Evolutionary conservation across 2,797 vertebrate genomes (phyloP).

Genomic region (Darevskia nairensis): DNA sequence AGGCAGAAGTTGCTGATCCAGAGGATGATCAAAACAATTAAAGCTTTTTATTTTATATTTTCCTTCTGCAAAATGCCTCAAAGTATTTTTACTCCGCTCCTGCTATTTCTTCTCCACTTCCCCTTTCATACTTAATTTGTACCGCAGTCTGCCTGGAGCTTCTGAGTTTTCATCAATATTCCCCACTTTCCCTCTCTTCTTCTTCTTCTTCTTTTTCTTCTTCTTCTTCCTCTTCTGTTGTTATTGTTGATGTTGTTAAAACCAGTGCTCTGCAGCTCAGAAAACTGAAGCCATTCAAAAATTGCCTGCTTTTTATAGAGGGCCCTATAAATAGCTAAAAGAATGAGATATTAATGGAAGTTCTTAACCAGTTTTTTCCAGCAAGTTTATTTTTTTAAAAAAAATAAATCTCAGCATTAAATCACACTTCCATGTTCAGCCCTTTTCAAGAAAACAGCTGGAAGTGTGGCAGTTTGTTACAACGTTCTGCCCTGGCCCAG

Average conservation of each 20-base stretch:
- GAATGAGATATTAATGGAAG: conserved; percentile 12
- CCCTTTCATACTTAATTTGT: no score
- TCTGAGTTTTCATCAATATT: no score
- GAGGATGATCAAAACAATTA: no score
- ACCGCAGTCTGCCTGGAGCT: no score
- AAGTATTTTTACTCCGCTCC: no score
- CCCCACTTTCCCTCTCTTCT: no score
- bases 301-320: conserved; percentile 17
- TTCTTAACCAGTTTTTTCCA: conserved; percentile 24
- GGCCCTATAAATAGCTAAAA: neutral
- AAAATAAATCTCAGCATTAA: conserved; percentile 25
- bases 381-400: conserved; percentile 32
- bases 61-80: no score
- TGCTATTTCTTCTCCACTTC: no score
- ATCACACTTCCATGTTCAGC: conserved; percentile 14
- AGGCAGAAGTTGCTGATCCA: no score
- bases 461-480: neutral
- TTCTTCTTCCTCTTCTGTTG: no score
- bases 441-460: conserved; percentile 32
- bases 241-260: conserved; percentile 45
- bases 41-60: no score
- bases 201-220: no score
- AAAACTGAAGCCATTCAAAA: conserved; percentile 40
- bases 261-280: conserved; percentile 42
- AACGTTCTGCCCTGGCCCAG: conserved; percentile 1